phyloP scores from a whole-genome alignment of 2,113 vertebrate genomes.

The Elachura formosa region DNA sequence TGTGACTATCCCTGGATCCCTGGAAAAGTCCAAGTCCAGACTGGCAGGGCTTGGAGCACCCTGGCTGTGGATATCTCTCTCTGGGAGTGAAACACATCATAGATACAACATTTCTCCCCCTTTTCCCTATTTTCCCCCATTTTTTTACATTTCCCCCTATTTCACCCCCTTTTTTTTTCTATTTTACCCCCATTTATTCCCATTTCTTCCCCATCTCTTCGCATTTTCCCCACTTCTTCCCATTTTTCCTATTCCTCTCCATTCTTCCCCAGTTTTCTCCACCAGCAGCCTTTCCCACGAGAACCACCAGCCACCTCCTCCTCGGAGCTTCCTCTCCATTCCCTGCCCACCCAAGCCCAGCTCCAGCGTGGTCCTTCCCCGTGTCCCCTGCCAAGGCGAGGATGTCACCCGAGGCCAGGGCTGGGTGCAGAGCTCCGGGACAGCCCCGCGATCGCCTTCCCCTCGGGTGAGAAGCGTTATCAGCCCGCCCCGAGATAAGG shows the following conservation, averaged over 20 bases:
- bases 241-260: neutral
- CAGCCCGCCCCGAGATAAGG: neutral
- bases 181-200: too few species aligned
- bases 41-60: fast-evolving
- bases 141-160: too few species aligned
- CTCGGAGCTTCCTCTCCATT: neutral
- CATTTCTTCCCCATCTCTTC: neutral
- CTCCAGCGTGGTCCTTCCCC: neutral
- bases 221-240: neutral
- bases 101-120: neutral
- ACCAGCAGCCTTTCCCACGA: neutral
- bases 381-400: neutral
- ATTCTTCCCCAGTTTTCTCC: neutral
- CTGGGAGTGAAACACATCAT: neutral
- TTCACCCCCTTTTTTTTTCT: neutral
- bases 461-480: neutral
- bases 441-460: neutral
- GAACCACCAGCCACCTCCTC: neutral
- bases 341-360: neutral
- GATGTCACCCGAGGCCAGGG: constrained; percentile 9
- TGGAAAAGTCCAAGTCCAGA: neutral
- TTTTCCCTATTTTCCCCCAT: neutral
- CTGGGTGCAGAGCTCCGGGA: neutral
- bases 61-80: neutral
- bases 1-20: neutral